Base-by-base conservation (phyloP, 2,113 vertebrate genomes). In the Pomatostomus ruficeps region DNA sequence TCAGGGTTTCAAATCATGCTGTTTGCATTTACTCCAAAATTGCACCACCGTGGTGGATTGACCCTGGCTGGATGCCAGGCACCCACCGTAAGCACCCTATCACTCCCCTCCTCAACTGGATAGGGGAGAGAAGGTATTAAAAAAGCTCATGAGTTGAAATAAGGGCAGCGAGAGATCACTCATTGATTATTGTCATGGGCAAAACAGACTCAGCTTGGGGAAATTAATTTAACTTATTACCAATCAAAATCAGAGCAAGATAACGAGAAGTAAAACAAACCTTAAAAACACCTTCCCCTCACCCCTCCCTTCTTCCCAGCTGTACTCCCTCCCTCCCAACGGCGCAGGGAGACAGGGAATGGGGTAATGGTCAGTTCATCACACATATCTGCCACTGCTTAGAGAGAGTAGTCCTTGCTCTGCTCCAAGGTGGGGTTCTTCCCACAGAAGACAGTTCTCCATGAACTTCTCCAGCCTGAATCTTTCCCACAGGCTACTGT, bases 161-260 rank as follows among this genome's bases (percentile, higher is more conserved):
- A 45, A 68, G 62, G 55, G 26, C 79, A 70, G 63, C 3, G 10
- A 62, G 48, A 55, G 7, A 36, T 55, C 48, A 43, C 31, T 55
- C 35, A 49, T 2, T 4, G 3, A 28, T 62, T 48, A 17, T 42
- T 0, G 0, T 70, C 42, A 49, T 1, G 3, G 55, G 26, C 14
- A 70, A 76, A 76, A 55, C 35, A 55, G 31, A 70, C 26, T 70
- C 8, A 4, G 10, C 29, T 67, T 35, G 21, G 54, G 68, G n/a
- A 76, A 55, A 36, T 33, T 43, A 24, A 42, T 28, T 62, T 35
- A 73, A 36, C 12, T 49, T 42, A 20, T 21, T 76, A 20, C 10
- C 35, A 76, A 24, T 62, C 55, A 62, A 70, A 83, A 62, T 49
- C 63, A 33, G 71, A 76, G 26, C 22, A 55, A 42, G 31, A 42